phyloP scores from a whole-genome alignment of 2,797 vertebrate genomes.

The Denticeps clupeoides region DNA sequence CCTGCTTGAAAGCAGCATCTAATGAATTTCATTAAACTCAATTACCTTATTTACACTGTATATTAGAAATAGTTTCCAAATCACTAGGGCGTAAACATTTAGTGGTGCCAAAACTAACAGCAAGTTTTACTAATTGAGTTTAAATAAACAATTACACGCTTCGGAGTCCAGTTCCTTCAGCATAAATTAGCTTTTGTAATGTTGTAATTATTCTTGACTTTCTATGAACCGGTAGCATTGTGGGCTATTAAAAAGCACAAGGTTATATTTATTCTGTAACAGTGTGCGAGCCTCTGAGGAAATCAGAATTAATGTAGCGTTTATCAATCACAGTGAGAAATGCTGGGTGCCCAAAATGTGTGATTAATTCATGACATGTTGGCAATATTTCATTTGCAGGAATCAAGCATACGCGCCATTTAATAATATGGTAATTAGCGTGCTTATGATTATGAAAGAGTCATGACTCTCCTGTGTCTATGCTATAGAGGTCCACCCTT shows the following conservation, averaged over 20 bases:
- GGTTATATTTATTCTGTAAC: neutral
- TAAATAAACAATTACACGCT: conserved; percentile 23
- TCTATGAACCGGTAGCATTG: neutral
- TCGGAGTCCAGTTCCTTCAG: conserved; percentile 19
- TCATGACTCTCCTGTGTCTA: no score
- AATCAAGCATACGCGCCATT: no score
- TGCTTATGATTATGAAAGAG: no score
- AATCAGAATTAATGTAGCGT: no score
- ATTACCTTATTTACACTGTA: conserved; percentile 5
- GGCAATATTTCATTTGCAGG: no score
- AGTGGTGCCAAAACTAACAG: conserved; percentile 16
- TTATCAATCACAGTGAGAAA: neutral
- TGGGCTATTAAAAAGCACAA: neutral
- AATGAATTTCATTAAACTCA: neutral
- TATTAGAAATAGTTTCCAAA: conserved; percentile 16
- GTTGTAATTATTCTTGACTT: conserved; percentile 1
- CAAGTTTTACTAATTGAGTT: conserved; percentile 24
- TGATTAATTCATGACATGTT: no score
- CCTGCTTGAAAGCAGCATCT: neutral
- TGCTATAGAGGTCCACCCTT: no score
- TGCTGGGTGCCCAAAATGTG: neutral
- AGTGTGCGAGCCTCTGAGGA: no score
- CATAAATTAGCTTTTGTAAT: conserved; percentile 22
- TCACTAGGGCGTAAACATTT: conserved; percentile 1
- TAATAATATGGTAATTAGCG: no score